Percentiles rank a stretch among this genome's conserved stretches.
Evolutionary conservation across 2,113 vertebrate genomes (phyloP).

Genomic region (Osmerus mordax): DNA sequence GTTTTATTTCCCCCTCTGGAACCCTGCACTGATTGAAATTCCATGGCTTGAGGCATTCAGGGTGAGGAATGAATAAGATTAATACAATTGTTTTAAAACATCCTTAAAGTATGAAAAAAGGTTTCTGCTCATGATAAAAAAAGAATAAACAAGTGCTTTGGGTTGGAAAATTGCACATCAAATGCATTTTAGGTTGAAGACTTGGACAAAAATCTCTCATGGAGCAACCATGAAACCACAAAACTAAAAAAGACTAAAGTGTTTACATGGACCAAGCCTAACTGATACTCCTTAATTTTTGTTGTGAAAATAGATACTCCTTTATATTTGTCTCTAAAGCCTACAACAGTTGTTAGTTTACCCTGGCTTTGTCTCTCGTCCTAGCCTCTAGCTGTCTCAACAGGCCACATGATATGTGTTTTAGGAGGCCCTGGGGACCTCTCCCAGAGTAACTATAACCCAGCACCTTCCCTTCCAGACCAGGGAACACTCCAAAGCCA

Average conservation of each 20-base stretch:
- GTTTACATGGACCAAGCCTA: no score
- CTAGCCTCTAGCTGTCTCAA: not conserved
- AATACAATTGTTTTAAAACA: not conserved
- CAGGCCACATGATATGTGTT: not conserved
- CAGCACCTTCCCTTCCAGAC: not conserved
- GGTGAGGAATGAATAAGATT: slow-evolving; percentile 33
- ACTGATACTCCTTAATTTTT: no score
- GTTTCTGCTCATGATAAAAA: no score
- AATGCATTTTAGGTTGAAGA: not conserved
- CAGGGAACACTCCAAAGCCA: not conserved
- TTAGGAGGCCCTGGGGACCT: not conserved
- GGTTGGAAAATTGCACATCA: not conserved
- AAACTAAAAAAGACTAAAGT: no score
- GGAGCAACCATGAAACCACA: no score
- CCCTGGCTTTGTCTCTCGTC: not conserved
- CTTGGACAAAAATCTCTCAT: no score
- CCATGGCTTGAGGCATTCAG: slow-evolving; percentile 41
- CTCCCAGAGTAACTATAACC: not conserved
- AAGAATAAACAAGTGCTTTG: no score
- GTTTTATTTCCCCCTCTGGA: slow-evolving; percentile 17
- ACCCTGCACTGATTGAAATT: slow-evolving; percentile 45
- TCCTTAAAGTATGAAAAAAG: not conserved
- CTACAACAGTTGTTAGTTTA: not conserved
- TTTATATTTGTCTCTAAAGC: no score
- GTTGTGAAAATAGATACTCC: no score